Percentiles rank a stretch among this genome's conserved stretches.
Conservation (phyloP, 2,113 vertebrate species). For the Propithecus coquereli region DNA sequence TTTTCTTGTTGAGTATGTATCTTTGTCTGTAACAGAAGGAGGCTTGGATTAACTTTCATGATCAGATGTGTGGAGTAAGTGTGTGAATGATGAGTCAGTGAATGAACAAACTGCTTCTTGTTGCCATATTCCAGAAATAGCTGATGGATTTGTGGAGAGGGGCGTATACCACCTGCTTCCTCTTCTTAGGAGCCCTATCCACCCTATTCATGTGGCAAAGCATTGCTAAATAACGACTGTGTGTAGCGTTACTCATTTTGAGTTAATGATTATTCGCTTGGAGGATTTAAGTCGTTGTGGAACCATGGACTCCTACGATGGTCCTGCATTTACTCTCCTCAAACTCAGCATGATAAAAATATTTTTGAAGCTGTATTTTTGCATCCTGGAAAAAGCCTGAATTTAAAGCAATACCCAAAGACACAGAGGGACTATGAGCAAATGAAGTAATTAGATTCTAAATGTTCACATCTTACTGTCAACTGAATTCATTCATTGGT, state of each 20-base stretch:
- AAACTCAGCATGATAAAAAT: neutral
- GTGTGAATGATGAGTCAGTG: neutral
- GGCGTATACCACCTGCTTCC: rapidly evolving
- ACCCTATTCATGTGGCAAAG: neutral
- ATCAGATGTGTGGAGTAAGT: neutral
- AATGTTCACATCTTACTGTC: neutral
- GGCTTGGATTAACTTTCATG: neutral
- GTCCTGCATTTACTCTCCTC: neutral
- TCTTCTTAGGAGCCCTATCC: neutral
- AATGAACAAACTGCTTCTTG: neutral
- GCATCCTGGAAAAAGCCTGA: neutral
- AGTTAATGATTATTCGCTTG: neutral
- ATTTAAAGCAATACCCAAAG: neutral
- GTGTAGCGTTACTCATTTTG: neutral
- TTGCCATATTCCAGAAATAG: neutral
- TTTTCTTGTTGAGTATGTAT: neutral
- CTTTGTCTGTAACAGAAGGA: neutral
- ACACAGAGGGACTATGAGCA: neutral
- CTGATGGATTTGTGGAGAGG: neutral
- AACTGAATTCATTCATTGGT: neutral
- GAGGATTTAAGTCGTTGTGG: rapidly evolving
- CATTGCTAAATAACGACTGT: neutral
- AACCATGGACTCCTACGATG: neutral
- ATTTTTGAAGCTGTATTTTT: neutral
- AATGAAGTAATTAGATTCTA: neutral